Evolutionary conservation across 2,797 vertebrate species (phyloP), one percentile per base, ranked within the genome.

Genomic region (Rhinophrynus dorsalis): DNA sequence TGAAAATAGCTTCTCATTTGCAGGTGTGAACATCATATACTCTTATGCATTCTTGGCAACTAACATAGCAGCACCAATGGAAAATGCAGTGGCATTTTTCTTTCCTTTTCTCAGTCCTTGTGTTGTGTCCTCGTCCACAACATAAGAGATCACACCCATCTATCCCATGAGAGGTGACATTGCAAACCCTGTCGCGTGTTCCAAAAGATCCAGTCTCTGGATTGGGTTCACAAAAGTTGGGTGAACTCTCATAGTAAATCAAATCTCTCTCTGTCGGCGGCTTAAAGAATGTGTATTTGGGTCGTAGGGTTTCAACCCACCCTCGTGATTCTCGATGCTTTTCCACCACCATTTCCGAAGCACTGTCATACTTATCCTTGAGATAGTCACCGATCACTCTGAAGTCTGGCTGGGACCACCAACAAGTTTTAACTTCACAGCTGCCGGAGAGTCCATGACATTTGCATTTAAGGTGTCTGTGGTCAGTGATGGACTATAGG

Each of bases 21-120:
- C 97, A 99, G 23, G 96, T 98, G 88, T 99, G 96, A 75, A 99
- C 95, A 0, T 98, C 95, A 0, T 98, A 97, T 76, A 96, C 87
- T 11, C 94, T 90, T 47, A 91, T 83, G 40, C 97, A 99, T 84
- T 98, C 97, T 81, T 99, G 96, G 76, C 97, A 99, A 84, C 95
- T 95, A 74, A 99, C 97, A 0, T 98, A 98, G 87, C 97, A 99
- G 82, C 97, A 99, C 97, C 97, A 99, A 85, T 99, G 97, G 80
- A 99, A 99, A 79, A 98, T 92, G 17, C 97, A 99, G 79, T 95
- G 93, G 9, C 97, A 99, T 78, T 99, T 99, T 84, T 99, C 97
- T 58, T 93, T 92, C 24, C 96, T 83, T 80, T 90, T 93, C 88
- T 99, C 97, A 50, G 94, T 95, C 85, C 93, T 89, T 0, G 96